Conservation (phyloP, 1,140 invertebrate genomes). For the Myzus persicae region DNA sequence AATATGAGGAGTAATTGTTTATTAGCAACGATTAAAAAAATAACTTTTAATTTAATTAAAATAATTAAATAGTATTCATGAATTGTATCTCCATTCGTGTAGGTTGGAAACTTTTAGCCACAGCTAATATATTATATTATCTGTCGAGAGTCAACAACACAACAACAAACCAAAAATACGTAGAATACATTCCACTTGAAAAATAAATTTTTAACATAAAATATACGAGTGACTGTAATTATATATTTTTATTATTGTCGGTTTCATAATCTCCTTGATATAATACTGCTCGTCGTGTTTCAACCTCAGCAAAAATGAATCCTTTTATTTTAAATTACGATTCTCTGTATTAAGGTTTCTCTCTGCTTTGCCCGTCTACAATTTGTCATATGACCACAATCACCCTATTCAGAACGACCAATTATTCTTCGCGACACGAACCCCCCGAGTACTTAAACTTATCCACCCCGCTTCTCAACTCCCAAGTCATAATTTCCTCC, state of each 20-base stretch:
- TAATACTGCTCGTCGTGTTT: neutral
- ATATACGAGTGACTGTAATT: neutral
- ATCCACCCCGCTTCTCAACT: neutral
- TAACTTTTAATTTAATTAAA: neutral
- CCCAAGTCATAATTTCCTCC: neutral
- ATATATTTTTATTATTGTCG: neutral
- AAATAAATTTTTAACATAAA: neutral
- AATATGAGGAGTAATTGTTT: neutral
- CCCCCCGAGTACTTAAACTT: neutral
- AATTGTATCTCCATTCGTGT: neutral
- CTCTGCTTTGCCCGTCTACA: neutral
- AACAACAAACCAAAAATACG: neutral
- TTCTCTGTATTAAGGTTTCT: neutral
- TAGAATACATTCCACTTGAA: neutral
- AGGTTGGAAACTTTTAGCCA: neutral
- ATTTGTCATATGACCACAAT: neutral
- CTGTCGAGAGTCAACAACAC: neutral
- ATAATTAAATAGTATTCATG: neutral
- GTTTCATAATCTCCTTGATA: neutral
- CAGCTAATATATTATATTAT: neutral
- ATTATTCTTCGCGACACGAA: neutral
- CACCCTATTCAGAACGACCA: neutral
- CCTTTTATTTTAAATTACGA: neutral
- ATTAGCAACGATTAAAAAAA: neutral
- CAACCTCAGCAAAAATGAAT: neutral